phyloP scores from a whole-genome alignment of 2,888 invertebrate species.

The Balanococcus diminutus region DNA sequence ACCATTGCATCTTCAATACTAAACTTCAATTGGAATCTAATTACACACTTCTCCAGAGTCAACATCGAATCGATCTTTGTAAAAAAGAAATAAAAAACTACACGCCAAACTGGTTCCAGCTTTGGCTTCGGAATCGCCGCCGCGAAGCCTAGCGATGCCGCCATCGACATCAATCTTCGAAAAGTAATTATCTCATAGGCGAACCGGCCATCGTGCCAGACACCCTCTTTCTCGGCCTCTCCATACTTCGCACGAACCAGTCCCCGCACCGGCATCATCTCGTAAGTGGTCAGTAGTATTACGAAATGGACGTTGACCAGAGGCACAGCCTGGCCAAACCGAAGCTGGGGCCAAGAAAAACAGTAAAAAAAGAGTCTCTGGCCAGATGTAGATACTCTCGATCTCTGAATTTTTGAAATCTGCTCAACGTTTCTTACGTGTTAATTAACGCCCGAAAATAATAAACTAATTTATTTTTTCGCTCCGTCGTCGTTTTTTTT shows the following conservation, averaged over 20 bases:
- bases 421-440: too few relatives aligned
- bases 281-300: background rate
- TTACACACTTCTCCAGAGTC: too few relatives aligned
- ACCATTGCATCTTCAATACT: too few relatives aligned
- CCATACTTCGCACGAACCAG: background rate
- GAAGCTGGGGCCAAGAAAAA: too few relatives aligned
- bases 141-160: background rate
- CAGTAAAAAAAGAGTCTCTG: too few relatives aligned
- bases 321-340: too few relatives aligned
- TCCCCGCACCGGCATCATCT: background rate
- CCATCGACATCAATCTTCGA: background rate
- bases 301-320: constrained; percentile 19
- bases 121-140: background rate
- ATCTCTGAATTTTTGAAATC: too few relatives aligned
- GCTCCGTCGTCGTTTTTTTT: too few relatives aligned
- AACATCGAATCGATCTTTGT: too few relatives aligned
- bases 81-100: background rate
- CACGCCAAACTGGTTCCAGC: constrained; percentile 1
- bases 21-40: too few relatives aligned
- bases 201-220: background rate
- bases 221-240: background rate
- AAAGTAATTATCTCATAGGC: constrained; percentile 14
- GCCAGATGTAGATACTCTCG: too few relatives aligned
- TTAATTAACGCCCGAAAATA: too few relatives aligned
- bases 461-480: background rate